phyloP scores from a whole-genome alignment of 2,888 invertebrate genomes.

The Zhuqinia jingwanae region DNA sequence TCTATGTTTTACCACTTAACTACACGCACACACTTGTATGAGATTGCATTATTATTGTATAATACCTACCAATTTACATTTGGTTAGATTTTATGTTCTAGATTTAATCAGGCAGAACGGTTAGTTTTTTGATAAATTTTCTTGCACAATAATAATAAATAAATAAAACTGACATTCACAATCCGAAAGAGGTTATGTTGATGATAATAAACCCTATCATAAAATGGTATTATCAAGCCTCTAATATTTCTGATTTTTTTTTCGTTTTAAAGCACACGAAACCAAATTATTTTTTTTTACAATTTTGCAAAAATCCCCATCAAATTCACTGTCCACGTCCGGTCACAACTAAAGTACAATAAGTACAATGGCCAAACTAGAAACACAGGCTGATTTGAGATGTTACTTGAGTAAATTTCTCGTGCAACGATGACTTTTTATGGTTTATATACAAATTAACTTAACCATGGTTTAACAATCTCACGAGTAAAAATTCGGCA shows the following conservation, averaged over 20 bases:
- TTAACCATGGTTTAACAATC: not conserved
- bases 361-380: too few relatives aligned
- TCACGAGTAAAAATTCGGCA: not conserved
- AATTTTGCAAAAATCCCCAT: too few relatives aligned
- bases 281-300: too few relatives aligned
- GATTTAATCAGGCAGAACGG: constrained; percentile 27
- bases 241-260: not conserved
- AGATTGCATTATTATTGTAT: not conserved
- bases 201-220: constrained; percentile 15
- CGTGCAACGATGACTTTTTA: too few relatives aligned
- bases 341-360: too few relatives aligned
- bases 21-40: not conserved
- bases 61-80: not conserved
- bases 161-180: constrained; percentile 21
- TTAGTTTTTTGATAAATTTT: constrained; percentile 5
- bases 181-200: not conserved
- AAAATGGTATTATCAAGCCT: not conserved
- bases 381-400: too few relatives aligned
- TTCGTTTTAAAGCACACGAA: too few relatives aligned
- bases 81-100: constrained; percentile 10
- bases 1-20: not conserved
- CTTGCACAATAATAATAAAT: not conserved
- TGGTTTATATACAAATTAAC: too few relatives aligned
- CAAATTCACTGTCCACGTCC: too few relatives aligned
- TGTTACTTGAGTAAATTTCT: too few relatives aligned